Percentiles rank a stretch among this genome's conserved stretches.
These are phyloP conservation scores for Conops quadrifasciatus DNA, from an alignment of 2,888 invertebrate genomes.

Conservation along the genomic window DNA sequence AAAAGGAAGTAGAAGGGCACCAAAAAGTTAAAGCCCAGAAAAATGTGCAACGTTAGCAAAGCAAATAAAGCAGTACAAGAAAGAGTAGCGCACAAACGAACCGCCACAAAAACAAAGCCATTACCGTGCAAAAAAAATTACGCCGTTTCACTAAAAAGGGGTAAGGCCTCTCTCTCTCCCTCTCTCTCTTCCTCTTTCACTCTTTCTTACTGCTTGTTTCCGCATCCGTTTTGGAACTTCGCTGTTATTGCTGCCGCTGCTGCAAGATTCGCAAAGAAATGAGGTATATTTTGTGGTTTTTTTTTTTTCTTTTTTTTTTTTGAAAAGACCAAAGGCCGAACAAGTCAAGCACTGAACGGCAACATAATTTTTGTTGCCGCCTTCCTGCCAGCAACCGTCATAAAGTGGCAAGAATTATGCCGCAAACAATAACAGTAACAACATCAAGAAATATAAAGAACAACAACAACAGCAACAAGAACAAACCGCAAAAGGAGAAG, in stretches of 20 bases:
- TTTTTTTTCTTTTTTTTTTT: not conserved
- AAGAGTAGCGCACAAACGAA: too few species aligned
- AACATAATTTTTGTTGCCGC: conserved; percentile 27
- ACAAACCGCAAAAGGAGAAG: too few species aligned
- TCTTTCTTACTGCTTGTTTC: conserved; percentile 21
- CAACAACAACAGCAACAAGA: conserved; percentile 5
- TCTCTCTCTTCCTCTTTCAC: too few species aligned
- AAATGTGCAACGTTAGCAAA: too few species aligned
- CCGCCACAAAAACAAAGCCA: conserved; percentile 9
- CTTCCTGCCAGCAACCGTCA: conserved; percentile 22
- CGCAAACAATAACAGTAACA: conserved; percentile 12
- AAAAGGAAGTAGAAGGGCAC: conserved; percentile 37
- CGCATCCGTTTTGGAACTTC: conserved; percentile 19
- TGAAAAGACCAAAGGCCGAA: not conserved
- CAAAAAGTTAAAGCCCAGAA: conserved; percentile 22
- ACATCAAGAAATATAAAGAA: conserved; percentile 33
- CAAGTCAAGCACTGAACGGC: conserved; percentile 14
- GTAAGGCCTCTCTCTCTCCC: too few species aligned
- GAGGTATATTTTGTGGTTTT: not conserved
- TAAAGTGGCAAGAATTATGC: conserved; percentile 35
- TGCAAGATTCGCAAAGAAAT: conserved; percentile 2
- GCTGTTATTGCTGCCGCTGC: not conserved
- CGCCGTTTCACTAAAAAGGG: not conserved
- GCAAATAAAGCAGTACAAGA: conserved; percentile 2
- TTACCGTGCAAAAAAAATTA: not conserved